Evolutionary conservation across 2,113 vertebrate species (phyloP).

Genomic region (Neoarius graeffei): DNA sequence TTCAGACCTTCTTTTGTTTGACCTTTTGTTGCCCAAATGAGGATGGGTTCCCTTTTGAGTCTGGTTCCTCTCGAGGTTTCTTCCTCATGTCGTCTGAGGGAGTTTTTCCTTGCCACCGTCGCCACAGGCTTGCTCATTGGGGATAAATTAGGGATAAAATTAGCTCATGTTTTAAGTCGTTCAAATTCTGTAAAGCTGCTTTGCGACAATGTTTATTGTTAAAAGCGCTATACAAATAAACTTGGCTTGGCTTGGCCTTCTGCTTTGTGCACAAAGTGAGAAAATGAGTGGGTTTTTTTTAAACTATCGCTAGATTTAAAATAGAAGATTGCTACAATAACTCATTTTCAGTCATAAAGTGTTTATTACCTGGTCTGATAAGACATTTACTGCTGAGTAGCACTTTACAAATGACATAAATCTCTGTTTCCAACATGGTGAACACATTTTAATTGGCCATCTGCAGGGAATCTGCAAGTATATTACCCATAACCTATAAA

Average conservation of each 20-base stretch:
- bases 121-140: too few species aligned
- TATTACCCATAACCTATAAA: not conserved
- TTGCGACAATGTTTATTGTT: too few species aligned
- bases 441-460: not conserved
- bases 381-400: not conserved
- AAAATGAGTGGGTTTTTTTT: not conserved
- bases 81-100: too few species aligned
- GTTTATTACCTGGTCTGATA: not conserved
- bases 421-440: not conserved
- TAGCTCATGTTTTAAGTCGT: too few species aligned
- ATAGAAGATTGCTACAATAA: not conserved
- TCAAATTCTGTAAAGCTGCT: too few species aligned
- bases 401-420: not conserved
- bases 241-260: too few species aligned
- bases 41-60: too few species aligned
- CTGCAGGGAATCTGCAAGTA: not conserved
- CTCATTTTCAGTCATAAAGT: not conserved
- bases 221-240: too few species aligned
- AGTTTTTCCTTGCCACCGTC: too few species aligned
- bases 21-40: too few species aligned
- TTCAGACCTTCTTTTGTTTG: not conserved
- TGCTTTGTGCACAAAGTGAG: not conserved
- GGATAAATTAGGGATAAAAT: too few species aligned
- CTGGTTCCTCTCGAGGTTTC: too few species aligned
- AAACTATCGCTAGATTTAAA: not conserved